Evolutionary conservation across 2,113 vertebrate genomes (phyloP).

Genomic region (Promerops cafer): DNA sequence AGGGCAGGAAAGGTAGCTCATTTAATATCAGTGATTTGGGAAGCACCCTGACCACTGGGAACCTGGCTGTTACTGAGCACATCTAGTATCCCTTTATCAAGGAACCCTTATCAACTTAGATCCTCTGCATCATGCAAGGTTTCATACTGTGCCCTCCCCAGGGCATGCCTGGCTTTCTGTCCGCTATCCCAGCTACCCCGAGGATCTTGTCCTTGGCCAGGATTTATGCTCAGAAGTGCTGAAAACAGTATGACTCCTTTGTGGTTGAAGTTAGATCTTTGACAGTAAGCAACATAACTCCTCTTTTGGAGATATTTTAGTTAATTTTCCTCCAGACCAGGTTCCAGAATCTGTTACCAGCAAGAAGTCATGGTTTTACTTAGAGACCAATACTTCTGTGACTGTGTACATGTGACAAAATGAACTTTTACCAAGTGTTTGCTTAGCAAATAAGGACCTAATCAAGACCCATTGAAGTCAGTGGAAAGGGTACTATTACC

Average conservation of each 20-base stretch:
- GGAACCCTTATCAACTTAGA: rapidly evolving
- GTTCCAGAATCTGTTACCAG: neutral
- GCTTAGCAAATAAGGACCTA: neutral
- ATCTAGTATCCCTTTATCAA: neutral
- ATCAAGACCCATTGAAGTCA: neutral
- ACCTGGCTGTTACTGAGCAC: neutral
- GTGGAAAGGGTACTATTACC: neutral
- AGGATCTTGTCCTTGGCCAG: neutral
- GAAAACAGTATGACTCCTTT: neutral
- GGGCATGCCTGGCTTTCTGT: neutral
- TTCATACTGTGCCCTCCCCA: neutral
- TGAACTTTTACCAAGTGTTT: neutral
- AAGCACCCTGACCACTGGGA: neutral
- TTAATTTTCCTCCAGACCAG: neutral
- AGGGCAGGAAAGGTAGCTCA: neutral
- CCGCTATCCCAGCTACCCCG: neutral
- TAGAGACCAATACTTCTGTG: neutral
- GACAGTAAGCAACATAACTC: neutral
- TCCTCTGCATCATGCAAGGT: neutral
- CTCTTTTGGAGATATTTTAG: neutral
- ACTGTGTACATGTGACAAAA: neutral
- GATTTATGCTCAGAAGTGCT: neutral
- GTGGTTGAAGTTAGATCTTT: neutral
- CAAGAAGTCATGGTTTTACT: neutral
- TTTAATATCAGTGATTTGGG: neutral